phyloP scores from a whole-genome alignment of 2,113 vertebrate genomes.

The Hypomesus transpacificus region DNA sequence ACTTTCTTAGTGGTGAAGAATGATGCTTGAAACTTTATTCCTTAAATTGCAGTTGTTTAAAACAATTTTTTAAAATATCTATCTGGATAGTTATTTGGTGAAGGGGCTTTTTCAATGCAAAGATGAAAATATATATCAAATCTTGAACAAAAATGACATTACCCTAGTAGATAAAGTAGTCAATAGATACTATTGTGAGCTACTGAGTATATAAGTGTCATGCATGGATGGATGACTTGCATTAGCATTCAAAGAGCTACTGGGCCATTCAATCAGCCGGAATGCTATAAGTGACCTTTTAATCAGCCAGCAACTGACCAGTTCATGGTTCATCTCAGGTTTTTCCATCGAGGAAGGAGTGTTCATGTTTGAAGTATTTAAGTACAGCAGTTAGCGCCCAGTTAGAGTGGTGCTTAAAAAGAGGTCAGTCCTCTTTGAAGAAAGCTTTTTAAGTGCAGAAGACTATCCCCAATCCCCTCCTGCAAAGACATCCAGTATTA shows the following conservation, averaged over 20 bases:
- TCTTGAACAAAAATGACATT: background rate
- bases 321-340: background rate
- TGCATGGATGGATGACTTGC: background rate
- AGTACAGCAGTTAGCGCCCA: conserved; percentile 13
- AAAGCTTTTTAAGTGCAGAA: background rate
- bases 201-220: background rate
- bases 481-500: conserved; percentile 4
- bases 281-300: background rate
- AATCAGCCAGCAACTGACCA: background rate
- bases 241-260: conserved; percentile 30
- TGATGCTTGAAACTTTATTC: too few species aligned
- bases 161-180: background rate
- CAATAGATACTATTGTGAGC: background rate
- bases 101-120: too few species aligned
- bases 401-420: conserved; percentile 33
- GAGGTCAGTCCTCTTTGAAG: conserved; percentile 39
- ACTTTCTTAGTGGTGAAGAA: too few species aligned
- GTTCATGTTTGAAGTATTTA: background rate
- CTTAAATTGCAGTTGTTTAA: too few species aligned
- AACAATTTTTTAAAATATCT: too few species aligned
- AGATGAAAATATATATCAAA: too few species aligned
- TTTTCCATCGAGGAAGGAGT: too few species aligned
- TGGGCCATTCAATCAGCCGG: conserved; percentile 33
- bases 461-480: too few species aligned
- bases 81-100: too few species aligned